Evolutionary conservation across 2,797 vertebrate genomes (phyloP), one percentile per base, ranked within the genome.

Genomic region (Botia almorhae): DNA sequence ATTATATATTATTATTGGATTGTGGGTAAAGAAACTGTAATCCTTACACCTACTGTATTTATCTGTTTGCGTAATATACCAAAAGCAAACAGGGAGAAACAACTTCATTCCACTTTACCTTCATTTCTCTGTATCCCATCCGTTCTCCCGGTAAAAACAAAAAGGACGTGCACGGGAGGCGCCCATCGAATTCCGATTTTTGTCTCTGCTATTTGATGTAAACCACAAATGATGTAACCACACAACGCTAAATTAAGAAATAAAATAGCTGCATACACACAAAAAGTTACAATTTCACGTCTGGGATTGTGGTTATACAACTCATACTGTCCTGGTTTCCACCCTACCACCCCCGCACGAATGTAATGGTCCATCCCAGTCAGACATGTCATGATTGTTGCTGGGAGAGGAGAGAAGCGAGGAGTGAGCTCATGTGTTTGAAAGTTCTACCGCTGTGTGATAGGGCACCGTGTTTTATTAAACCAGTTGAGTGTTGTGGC

Each of bases 331-430:
- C 80, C 83, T 39, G 53, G 51, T 86, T 87, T 84, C 13, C 50
- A 80, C 63, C 51, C 76, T 4, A 5, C 7, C 1, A 0, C 89
- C 78, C 91, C 92, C 86, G 55, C 58, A 23, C 0, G 11, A 13
- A 10, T 14, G 65, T 0, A 92, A 83, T 94, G 92, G 94, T 92
- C 17, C 78, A 75, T 76, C 88, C 94, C 91, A 84, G 90, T 79
- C 90, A 88, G 92, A 91, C 88, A 88, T 91, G 91, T 91, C 94
- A 88, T 90, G 85, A 91, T 86, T 86, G 92, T 91, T 88, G 93
- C 90, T 90, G 88, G 61, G 89, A 82, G 87, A 86, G 84, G 82
- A 65, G 80, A 85, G 69, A 80, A 78, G 73, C n/a, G 69, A 73
- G 78, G 16, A 58, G 26, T 46, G 81, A 61, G 73, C 74, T 67